phyloP scores from a whole-genome alignment of 53 echinoderm and acorn worm genomes.

The Astropecten irregularis region DNA sequence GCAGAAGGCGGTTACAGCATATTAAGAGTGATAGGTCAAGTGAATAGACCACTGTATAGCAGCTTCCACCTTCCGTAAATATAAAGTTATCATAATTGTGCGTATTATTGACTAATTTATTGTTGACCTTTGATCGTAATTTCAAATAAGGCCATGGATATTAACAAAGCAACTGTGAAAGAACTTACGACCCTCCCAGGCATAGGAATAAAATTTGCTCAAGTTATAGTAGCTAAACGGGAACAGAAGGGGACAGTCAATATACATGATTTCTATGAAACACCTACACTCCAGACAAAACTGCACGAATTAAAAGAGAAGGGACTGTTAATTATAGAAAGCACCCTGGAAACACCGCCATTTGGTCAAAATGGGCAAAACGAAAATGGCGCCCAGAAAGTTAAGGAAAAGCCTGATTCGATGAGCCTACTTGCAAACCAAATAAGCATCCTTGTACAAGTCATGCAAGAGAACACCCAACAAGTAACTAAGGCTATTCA shows the following conservation, averaged over 20 bases:
- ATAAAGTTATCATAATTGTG: background rate
- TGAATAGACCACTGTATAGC: background rate
- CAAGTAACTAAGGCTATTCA: background rate
- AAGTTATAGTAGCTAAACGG: background rate
- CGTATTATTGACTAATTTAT: background rate
- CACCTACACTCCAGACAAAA: slow-evolving; percentile 9
- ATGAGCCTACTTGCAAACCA: background rate
- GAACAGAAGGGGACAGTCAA: background rate
- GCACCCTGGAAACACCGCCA: background rate
- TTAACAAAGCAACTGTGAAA: slow-evolving; percentile 2
- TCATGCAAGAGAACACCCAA: background rate
- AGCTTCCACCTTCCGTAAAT: background rate
- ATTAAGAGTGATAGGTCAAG: background rate
- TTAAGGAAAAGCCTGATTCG: background rate
- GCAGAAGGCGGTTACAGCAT: slow-evolving; percentile 3
- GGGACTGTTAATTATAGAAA: background rate
- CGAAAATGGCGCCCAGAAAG: background rate
- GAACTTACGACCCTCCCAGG: slow-evolving; percentile 9
- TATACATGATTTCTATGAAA: background rate
- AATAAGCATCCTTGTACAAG: background rate
- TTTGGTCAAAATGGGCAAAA: no score
- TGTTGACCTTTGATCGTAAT: no score
- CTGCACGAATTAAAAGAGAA: slow-evolving; percentile 15
- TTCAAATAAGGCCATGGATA: slow-evolving; percentile 14
- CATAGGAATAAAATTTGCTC: slow-evolving; percentile 1